Evolutionary conservation across 2,888 invertebrate species (phyloP).

Genomic region (Drosophila mulleri): DNA sequence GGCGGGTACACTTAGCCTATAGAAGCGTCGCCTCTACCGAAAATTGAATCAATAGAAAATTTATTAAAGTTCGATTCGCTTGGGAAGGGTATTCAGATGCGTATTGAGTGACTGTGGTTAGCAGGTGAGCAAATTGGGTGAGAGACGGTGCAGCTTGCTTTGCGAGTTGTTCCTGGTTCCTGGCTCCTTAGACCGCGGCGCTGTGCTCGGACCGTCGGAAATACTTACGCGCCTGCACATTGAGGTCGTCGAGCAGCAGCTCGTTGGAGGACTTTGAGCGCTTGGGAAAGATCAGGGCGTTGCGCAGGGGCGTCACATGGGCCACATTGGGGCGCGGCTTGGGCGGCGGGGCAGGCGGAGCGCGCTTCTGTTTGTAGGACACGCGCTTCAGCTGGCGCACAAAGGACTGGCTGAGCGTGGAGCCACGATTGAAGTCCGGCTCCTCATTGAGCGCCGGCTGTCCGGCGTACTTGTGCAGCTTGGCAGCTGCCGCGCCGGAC

Average conservation of each 20-base stretch:
- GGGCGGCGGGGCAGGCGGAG: slow-evolving; percentile 69
- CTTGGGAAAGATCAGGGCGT: slow-evolving; percentile 75
- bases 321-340: slow-evolving; percentile 65
- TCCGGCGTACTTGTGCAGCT: slow-evolving; percentile 68
- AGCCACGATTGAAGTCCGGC: slow-evolving; percentile 83
- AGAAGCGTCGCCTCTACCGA: slow-evolving; percentile 70
- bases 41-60: slow-evolving; percentile 45
- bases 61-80: slow-evolving; percentile 28
- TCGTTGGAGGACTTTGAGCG: slow-evolving; percentile 82
- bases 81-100: slow-evolving; percentile 1
- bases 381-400: slow-evolving; percentile 79
- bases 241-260: slow-evolving; percentile 80
- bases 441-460: slow-evolving; percentile 69
- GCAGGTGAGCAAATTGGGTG: slow-evolving; percentile 43
- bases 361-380: slow-evolving; percentile 71
- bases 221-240: slow-evolving; percentile 81
- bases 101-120: slow-evolving; percentile 25
- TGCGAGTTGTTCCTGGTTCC: neutral
- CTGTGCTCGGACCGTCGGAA: slow-evolving; percentile 68
- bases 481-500: neutral
- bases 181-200: slow-evolving; percentile 57
- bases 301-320: slow-evolving; percentile 64
- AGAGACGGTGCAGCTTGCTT: slow-evolving; percentile 24
- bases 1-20: slow-evolving; percentile 50
- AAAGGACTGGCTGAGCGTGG: slow-evolving; percentile 85